Evolutionary conservation across 2,888 invertebrate species (phyloP).

Genomic region (Plagodis dolabraria): DNA sequence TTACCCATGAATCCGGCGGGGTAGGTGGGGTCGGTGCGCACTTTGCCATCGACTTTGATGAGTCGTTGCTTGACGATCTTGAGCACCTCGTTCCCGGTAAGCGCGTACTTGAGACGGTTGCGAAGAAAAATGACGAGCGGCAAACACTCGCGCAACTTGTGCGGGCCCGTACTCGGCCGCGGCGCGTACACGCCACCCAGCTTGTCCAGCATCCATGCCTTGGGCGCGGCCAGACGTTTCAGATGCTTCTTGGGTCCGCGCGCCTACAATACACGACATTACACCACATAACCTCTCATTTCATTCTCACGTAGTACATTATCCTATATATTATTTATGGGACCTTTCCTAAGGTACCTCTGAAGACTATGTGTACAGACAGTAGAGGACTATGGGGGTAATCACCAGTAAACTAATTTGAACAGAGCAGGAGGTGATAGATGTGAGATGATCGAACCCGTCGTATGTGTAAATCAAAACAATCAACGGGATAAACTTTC

Average conservation of each 20-base stretch:
- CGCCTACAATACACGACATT: conserved; percentile 85
- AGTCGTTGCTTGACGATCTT: conserved; percentile 99
- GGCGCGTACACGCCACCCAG: conserved; percentile 99
- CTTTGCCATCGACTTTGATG: conserved; percentile 99
- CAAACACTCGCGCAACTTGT: conserved; percentile 98
- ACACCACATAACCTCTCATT: conserved; percentile 10
- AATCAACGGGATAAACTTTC: not conserved
- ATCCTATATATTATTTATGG: no score
- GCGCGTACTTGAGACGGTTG: conserved; percentile 98
- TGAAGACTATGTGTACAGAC: no score
- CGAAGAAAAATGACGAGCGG: conserved; percentile 98
- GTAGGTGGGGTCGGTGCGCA: conserved; percentile 98
- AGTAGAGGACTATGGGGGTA: no score
- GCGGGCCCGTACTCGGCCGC: conserved; percentile 98
- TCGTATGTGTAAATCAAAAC: not conserved
- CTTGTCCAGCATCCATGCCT: conserved; percentile 99
- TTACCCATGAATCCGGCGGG: conserved; percentile 99
- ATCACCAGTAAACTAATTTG: no score
- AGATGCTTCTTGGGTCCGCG: conserved; percentile 99
- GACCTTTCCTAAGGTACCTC: no score
- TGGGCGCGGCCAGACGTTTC: conserved; percentile 99
- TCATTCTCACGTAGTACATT: no score
- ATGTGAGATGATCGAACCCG: no score
- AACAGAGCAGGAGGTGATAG: no score
- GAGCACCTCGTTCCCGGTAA: conserved; percentile 97